phyloP scores from a whole-genome alignment of 2,888 invertebrate genomes.

The Ditula angustiorana region DNA sequence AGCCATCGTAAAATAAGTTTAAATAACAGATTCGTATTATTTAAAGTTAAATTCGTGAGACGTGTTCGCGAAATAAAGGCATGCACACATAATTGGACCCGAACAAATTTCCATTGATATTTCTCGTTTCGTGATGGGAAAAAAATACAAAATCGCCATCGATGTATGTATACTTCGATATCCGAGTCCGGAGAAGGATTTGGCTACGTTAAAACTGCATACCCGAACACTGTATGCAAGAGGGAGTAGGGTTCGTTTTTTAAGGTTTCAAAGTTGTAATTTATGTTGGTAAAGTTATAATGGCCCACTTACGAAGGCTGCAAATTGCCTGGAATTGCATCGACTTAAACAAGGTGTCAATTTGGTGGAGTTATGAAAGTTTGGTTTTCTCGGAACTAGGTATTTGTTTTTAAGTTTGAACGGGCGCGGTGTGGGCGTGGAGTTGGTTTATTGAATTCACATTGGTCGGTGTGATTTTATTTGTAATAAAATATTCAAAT shows the following conservation, averaged over 20 bases:
- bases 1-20: not conserved
- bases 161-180: constrained; percentile 79
- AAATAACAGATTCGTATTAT: constrained; percentile 7
- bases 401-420: constrained; percentile 80
- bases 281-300: constrained; percentile 69
- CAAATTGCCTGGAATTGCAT: constrained; percentile 82
- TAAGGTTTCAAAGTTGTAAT: constrained; percentile 6
- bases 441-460: constrained; percentile 70
- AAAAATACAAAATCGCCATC: constrained; percentile 79
- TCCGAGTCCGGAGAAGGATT: constrained; percentile 59
- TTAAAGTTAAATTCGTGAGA: constrained; percentile 45
- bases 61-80: constrained; percentile 73
- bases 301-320: constrained; percentile 81
- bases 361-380: constrained; percentile 84
- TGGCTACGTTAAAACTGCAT: constrained; percentile 50
- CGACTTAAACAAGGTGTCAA: constrained; percentile 83
- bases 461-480: constrained; percentile 36
- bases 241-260: constrained; percentile 46
- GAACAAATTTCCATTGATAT: constrained; percentile 84
- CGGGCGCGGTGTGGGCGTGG: constrained; percentile 64
- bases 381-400: constrained; percentile 78
- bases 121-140: constrained; percentile 74
- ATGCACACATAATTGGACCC: constrained; percentile 77
- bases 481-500: constrained; percentile 22
- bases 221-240: constrained; percentile 35